Evolutionary conservation across 2,888 invertebrate species (phyloP).

Genomic region (Hypselothyrea guttata): DNA sequence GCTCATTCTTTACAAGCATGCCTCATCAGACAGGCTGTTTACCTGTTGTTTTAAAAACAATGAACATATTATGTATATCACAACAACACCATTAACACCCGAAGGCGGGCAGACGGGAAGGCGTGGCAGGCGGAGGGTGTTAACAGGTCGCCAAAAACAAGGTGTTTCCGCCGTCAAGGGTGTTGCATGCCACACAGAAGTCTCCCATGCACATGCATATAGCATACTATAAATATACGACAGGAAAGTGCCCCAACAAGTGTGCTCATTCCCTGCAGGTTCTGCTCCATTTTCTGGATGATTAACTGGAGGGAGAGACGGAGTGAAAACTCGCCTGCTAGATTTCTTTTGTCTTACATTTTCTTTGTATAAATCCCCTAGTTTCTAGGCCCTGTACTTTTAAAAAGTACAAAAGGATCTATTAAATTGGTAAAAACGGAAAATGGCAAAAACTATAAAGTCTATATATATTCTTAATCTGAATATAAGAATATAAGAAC

Average conservation of each 20-base stretch:
- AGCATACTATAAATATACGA: no score
- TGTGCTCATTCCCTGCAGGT: conserved; percentile 11
- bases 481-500: no score
- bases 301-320: conserved; percentile 43
- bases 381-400: no score
- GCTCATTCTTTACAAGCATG: conserved; percentile 5
- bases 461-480: no score
- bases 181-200: conserved; percentile 13
- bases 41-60: conserved; percentile 65
- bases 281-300: conserved; percentile 49
- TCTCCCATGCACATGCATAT: background rate
- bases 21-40: conserved; percentile 37
- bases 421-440: no score
- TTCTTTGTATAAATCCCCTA: background rate
- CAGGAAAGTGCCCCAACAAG: conserved; percentile 14
- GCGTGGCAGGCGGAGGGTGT: background rate
- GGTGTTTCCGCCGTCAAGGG: conserved; percentile 53
- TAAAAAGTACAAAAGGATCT: no score
- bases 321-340: conserved; percentile 35
- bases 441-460: no score
- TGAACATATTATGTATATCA: conserved; percentile 60
- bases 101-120: no score
- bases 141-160: conserved; percentile 51
- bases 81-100: conserved; percentile 34
- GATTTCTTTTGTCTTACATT: conserved; percentile 48